Base-by-base conservation (phyloP, 2,797 vertebrate species). In the Tiaroga cobitis region DNA sequence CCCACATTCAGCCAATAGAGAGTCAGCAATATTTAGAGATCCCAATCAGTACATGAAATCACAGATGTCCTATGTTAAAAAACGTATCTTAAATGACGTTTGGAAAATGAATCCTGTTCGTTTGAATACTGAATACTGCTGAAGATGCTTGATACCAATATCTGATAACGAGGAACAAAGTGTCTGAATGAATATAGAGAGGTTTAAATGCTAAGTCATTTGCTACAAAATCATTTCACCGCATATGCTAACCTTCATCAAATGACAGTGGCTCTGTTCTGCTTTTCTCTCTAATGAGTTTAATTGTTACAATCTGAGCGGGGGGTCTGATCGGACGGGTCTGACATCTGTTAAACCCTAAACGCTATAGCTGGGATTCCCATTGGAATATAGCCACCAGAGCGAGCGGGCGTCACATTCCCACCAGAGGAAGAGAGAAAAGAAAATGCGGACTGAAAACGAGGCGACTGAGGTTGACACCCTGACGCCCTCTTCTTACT, bases 311-410 rank as follows among this genome's bases (percentile, higher is more conserved):
- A 88, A 89, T 90, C 90, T 91, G 87, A 91, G 61, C 43, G 85
- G 69, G 61, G 75, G 89, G 81, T 78, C 88, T 80, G 90, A 89
- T 89, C 85, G 81, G 84, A 91, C n/a, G 1, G 32, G 88, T 90
- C 91, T 92, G 89, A 92, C 90, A 93, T 93, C 90, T 90, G 90
- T 94, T 95, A 92, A 93, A 89, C 85, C 84, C 54, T 46, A 92
- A 92, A 92, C 87, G 91, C 84, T 87, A n/a, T 81, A 88, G 89
- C 51, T 70, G 86, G 80, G 77, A 74, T 93, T 94, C 92, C 91
- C 92, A 93, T 90, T 70, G 46, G 87, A 90, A 84, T 74, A 67
- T 85, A 80, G 49, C 74, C 83, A 89, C 77, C 54, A 26, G 51
- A 78, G 56, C 61, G 84, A 85, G 92, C 86, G 75, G 87, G 67